Evolutionary conservation across 1,140 invertebrate genomes (phyloP).

Genomic region (Galendromus occidentalis): DNA sequence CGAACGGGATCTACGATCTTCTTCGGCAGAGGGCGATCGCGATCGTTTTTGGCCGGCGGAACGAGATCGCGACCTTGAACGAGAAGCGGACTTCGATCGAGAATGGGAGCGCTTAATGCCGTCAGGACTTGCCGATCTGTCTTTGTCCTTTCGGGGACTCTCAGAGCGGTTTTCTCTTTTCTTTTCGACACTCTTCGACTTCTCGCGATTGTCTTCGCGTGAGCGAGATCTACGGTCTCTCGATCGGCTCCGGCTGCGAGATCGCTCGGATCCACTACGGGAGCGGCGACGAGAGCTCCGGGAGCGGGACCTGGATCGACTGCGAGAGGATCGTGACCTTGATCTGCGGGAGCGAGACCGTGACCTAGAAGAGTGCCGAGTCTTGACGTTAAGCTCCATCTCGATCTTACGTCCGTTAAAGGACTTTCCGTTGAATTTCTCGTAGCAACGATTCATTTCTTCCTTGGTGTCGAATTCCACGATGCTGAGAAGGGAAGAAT

Average conservation of each 20-base stretch:
- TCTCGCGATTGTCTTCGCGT: not conserved
- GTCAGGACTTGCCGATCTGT: not conserved
- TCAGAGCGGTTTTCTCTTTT: not conserved
- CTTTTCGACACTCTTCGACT: slow-evolving; percentile 1
- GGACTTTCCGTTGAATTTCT: slow-evolving; percentile 7
- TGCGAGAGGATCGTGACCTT: not conserved
- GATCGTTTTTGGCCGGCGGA: not conserved
- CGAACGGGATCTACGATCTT: not conserved
- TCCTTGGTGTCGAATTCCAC: slow-evolving; percentile 7
- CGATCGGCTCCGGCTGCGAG: not conserved
- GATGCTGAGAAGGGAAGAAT: not conserved
- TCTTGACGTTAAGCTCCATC: not conserved
- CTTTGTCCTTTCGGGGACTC: not conserved
- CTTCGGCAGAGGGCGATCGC: not conserved
- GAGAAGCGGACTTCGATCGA: not conserved
- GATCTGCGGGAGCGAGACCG: not conserved
- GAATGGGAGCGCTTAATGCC: not conserved
- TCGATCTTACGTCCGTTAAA: slow-evolving; percentile 4
- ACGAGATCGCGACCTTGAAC: not conserved
- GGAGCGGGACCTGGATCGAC: not conserved
- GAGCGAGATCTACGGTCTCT: not conserved
- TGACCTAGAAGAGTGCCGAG: not conserved
- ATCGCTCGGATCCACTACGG: not conserved
- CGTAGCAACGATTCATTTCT: slow-evolving; percentile 8
- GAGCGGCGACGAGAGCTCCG: not conserved